Percentiles rank a stretch among this genome's conserved stretches.
Evolutionary conservation across 2,888 invertebrate genomes (phyloP).

Genomic region (Euphydryas editha): DNA sequence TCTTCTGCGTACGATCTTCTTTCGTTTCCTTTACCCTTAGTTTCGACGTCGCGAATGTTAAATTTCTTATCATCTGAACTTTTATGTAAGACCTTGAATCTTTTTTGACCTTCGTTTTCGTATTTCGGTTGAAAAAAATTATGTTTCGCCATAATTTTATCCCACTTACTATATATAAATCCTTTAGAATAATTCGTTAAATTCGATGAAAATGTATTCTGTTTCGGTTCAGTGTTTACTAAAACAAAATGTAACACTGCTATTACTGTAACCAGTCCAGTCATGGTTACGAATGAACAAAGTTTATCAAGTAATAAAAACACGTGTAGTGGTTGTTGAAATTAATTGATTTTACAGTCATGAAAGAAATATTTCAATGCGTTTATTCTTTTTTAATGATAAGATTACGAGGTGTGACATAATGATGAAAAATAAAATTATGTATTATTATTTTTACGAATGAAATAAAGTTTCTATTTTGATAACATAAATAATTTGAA

Average conservation of each 20-base stretch:
- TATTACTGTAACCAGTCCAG: slow-evolving; percentile 2
- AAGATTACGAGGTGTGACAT: no score
- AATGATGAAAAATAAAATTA: no score
- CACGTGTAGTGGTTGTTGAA: background rate
- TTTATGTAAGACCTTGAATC: slow-evolving; percentile 45
- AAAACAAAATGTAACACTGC: slow-evolving; percentile 1
- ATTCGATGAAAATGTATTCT: background rate
- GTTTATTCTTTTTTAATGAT: background rate
- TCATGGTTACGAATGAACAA: slow-evolving; percentile 20
- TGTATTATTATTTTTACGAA: no score
- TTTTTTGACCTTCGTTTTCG: slow-evolving; percentile 48
- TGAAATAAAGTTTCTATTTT: no score
- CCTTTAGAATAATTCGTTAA: background rate
- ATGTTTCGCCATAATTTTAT: slow-evolving; percentile 23
- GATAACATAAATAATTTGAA: no score
- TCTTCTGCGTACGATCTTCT: slow-evolving; percentile 1
- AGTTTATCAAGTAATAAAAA: background rate
- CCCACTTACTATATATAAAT: background rate
- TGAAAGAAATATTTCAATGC: background rate
- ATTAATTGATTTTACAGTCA: slow-evolving; percentile 17
- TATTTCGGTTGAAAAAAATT: slow-evolving; percentile 41
- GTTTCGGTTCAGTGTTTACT: background rate
- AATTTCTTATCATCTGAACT: slow-evolving; percentile 26
- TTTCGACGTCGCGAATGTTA: slow-evolving; percentile 5
- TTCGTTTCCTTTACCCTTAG: background rate